Conservation (phyloP, 2,113 vertebrate species). For the Alectura lathami region DNA sequence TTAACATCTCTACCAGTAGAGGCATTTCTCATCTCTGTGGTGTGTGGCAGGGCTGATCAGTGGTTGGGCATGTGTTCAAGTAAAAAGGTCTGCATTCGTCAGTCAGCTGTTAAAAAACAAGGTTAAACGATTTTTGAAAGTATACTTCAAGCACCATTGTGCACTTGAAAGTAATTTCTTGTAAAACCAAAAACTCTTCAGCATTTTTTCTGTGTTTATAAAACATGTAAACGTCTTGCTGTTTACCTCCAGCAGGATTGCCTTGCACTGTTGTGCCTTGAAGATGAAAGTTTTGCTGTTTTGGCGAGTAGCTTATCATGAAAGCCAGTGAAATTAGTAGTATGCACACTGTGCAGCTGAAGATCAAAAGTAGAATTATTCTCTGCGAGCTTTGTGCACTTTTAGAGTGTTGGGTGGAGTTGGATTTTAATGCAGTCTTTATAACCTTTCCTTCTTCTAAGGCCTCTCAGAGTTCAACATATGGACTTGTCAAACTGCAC, state of each 20-base stretch:
- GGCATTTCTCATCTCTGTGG: background rate
- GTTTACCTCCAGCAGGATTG: background rate
- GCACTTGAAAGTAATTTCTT: background rate
- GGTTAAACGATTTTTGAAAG: background rate
- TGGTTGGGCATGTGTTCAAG: background rate
- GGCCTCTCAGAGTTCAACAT: constrained; percentile 82
- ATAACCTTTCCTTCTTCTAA: constrained; percentile 10
- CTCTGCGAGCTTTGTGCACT: background rate
- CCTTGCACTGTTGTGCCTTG: background rate
- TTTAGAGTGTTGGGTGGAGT: background rate
- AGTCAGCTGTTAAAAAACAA: background rate
- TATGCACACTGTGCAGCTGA: background rate
- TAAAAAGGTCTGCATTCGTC: background rate
- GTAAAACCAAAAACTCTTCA: background rate
- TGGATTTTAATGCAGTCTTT: background rate
- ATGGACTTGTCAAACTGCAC: constrained; percentile 90
- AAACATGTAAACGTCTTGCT: no score
- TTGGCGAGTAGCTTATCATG: background rate
- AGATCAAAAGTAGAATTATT: background rate
- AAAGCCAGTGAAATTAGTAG: background rate
- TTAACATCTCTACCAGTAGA: background rate
- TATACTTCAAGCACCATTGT: background rate
- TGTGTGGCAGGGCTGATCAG: background rate
- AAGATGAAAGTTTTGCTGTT: background rate
- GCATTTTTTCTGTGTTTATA: no score